Evolutionary conservation across 2,797 vertebrate genomes (phyloP).

Genomic region (Onychomys leucogaster): DNA sequence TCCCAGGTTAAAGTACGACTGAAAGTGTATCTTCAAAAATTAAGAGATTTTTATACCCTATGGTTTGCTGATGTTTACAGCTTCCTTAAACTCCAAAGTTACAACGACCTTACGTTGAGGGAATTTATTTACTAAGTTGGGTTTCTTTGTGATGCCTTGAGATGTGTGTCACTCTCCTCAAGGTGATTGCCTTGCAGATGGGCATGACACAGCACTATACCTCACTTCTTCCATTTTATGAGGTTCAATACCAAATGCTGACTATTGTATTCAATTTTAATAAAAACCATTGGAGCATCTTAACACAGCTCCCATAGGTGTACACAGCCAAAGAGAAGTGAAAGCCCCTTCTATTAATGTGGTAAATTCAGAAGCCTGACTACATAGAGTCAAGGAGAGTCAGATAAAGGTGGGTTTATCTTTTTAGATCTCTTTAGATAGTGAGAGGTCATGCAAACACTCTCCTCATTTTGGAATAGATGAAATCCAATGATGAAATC

Average conservation of each 20-base stretch:
- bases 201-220: background rate
- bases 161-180: background rate
- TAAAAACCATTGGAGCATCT: background rate
- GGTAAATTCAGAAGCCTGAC: conserved; percentile 32
- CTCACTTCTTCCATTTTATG: background rate
- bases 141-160: background rate
- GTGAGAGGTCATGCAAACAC: conserved; percentile 36
- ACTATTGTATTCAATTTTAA: conserved; percentile 1
- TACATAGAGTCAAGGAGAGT: conserved; percentile 36
- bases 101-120: background rate
- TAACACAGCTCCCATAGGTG: background rate
- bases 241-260: background rate
- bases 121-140: conserved; percentile 8
- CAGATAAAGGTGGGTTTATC: conserved; percentile 31
- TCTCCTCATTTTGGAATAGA: conserved; percentile 23
- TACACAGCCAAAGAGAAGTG: conserved; percentile 16
- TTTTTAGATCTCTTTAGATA: conserved; percentile 56
- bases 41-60: conserved; percentile 35
- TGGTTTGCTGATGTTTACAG: conserved; percentile 6
- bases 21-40: conserved; percentile 46
- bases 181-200: background rate
- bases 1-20: background rate
- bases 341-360: background rate
- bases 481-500: conserved; percentile 46
- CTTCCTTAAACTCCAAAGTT: conserved; percentile 10